Base-by-base conservation (phyloP, 1,140 invertebrate species). In the Ctenoplectra terminalis region DNA sequence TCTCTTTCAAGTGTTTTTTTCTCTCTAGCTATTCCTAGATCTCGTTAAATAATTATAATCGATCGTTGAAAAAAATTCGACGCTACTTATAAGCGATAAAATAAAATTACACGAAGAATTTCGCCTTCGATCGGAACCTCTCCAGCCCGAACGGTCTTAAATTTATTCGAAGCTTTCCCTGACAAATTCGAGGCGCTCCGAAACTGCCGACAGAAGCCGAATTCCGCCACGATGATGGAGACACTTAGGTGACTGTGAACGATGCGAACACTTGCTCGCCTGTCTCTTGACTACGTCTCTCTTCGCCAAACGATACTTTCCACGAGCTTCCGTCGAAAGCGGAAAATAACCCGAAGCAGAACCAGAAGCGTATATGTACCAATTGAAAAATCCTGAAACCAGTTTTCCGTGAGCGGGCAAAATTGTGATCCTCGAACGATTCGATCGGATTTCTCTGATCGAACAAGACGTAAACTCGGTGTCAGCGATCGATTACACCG, bases 211-310 rank as follows among this genome's bases (percentile, higher is more conserved):
- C 77, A 54, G 77, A 73, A 17, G 23, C 58, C 37, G 77, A 80
- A 80, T 80, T 80, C 77, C 77, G 70, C 29, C 69, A 58, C 69
- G 77, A 80, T 80, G 77, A 80, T 80, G 77, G 77, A 80, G 69
- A 80, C 77, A 72, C 77, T 80, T 80, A 73, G 77, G 69, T 73
- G 77, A 80, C 77, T 80, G 77, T 73, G 77, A 80, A 80, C 70
- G 77, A 80, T 64, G 77, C 77, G 77, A 52, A 54, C 56, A 31
- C 48, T 73, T 43, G 77, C 69, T 63, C 58, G 11, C 7, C 58
- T 73, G 67, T 80, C 77, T 50, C 43, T n/a, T 15, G 52, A 13
- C 20, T 6, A 9, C 48, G 54, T 78, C 66, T 78, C 43, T 50
- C 29, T 8, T 76, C 31, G 20, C 54, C 4, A 37, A 71, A 79